Evolutionary conservation across 1,140 invertebrate species (phyloP).

Genomic region (Chionoecetes opilio): DNA sequence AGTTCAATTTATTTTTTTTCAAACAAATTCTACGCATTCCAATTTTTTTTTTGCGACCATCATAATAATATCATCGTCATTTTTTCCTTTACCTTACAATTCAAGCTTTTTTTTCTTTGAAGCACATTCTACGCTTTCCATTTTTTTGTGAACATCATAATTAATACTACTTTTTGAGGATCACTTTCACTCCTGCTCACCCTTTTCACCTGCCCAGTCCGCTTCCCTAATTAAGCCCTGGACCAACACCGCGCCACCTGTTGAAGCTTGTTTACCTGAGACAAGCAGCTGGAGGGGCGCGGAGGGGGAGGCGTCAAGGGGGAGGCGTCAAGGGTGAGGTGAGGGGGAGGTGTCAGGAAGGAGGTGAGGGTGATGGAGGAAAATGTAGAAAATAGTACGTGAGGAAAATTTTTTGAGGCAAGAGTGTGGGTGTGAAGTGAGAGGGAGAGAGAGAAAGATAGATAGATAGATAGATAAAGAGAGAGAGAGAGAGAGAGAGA

Average conservation of each 20-base stretch:
- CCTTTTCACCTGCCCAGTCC: neutral
- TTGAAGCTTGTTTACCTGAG: neutral
- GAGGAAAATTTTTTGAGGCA: too few species aligned
- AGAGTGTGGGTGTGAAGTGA: neutral
- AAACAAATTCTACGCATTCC: too few species aligned
- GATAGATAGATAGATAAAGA: constrained; percentile 27
- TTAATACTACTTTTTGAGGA: too few species aligned
- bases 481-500: constrained; percentile 27
- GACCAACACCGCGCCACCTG: neutral
- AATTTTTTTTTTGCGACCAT: too few species aligned
- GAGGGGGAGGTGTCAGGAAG: too few species aligned
- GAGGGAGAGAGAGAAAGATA: constrained; percentile 50
- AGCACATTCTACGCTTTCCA: neutral
- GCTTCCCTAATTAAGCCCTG: neutral
- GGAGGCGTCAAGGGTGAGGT: neutral
- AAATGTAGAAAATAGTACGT: neutral
- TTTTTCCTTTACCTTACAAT: too few species aligned
- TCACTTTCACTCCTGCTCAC: neutral
- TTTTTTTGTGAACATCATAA: neutral
- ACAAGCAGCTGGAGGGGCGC: neutral
- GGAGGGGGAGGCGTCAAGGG: neutral
- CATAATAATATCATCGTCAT: too few species aligned
- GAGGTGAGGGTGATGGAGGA: neutral
- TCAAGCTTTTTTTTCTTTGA: too few species aligned
- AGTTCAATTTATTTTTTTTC: too few species aligned